Base-by-base conservation (phyloP, 1,140 invertebrate species). In the Zaprionus inermis region DNA sequence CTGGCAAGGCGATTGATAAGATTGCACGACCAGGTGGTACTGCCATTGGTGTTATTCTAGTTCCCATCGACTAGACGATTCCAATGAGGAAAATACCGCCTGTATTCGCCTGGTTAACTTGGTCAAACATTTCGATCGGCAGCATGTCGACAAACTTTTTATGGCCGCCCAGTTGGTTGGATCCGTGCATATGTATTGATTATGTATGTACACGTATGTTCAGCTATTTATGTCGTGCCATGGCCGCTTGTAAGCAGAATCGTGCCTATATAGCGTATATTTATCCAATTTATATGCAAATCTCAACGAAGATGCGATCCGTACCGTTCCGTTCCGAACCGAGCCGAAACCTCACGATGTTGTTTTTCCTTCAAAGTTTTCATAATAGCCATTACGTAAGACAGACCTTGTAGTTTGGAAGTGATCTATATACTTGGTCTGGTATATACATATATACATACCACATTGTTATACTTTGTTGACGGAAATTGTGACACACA, bases 301-400 rank as follows among this genome's bases (percentile, higher is more conserved):
- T 44, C 16, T 71, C 44, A 52, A 61, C 36, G 46, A 22, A 52
- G 54, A 49, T 56, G 46, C 65, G 49, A 81, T 74, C 60, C 18
- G 22, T 65, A 34, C 18, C 24, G 24, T 24, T 24, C 4, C 22
- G 22, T 0, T 28, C 24, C 24, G 24, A 28, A 28, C 24, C 24
- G 24, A 28, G 5, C 24, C 55, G 49, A 72, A 57, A 14, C 46
- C 11, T 6, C 59, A 49, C 70, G 73, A 61, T 38, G 9, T 38
- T 38, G 36, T 38, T 49, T 12, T 49, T 49, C 44, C 18, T 41
- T 30, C 34, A 30, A 69, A 66, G 20, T 55, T 68, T 59, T 81
- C 49, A 72, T 68, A 68, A 78, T 81, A 81, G 64, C 10, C 71
- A 86, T 84, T 84, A 81, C 81, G 81, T 86, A 85, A 84, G 63